phyloP scores from a whole-genome alignment of 2,888 invertebrate species.

The Archips crataeganus region DNA sequence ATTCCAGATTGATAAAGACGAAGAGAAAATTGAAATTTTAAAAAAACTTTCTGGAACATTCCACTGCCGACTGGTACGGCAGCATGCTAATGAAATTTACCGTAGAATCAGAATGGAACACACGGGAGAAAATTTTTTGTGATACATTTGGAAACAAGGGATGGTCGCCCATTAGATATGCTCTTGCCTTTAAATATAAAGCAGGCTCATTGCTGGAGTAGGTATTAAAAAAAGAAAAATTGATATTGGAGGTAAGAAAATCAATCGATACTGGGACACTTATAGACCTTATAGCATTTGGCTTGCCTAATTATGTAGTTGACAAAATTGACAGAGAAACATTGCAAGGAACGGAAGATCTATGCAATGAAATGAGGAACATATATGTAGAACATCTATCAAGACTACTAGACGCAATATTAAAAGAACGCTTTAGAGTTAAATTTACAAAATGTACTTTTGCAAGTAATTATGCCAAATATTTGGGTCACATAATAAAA shows the following conservation, averaged over 20 bases:
- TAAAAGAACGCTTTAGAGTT: constrained; percentile 46
- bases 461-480: constrained; percentile 41
- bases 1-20: too few species aligned
- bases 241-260: constrained; percentile 44
- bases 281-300: constrained; percentile 41
- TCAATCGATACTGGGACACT: constrained; percentile 40
- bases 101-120: too few species aligned
- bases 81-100: too few species aligned
- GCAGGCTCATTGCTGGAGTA: constrained; percentile 49
- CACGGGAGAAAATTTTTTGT: too few species aligned
- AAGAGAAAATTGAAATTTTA: too few species aligned
- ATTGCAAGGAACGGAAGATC: constrained; percentile 42
- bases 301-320: constrained; percentile 39
- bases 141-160: too few species aligned
- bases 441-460: constrained; percentile 47
- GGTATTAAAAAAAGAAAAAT: constrained; percentile 47
- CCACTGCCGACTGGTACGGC: too few species aligned
- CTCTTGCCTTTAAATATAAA: too few species aligned
- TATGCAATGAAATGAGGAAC: constrained; percentile 44
- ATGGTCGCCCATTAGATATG: too few species aligned
- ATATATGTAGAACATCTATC: constrained; percentile 47
- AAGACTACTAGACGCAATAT: constrained; percentile 45
- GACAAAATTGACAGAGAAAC: constrained; percentile 44
- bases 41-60: too few species aligned
- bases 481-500: constrained; percentile 44